Base-by-base conservation (phyloP, 2,888 invertebrate genomes). In the Dasypogon diadema region DNA sequence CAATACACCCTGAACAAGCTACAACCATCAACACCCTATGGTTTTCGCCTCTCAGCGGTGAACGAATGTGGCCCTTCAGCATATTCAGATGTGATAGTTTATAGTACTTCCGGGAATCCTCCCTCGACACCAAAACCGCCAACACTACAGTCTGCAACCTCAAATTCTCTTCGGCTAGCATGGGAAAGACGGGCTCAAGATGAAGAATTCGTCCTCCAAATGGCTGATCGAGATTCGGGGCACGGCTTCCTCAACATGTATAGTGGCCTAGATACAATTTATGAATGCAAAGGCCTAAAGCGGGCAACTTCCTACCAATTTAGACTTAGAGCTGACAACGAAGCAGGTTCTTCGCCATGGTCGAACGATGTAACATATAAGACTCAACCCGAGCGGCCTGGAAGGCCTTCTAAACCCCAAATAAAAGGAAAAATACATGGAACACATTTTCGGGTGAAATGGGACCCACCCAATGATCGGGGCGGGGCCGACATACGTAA, bases 361-460 rank as follows among this genome's bases (percentile, higher is more conserved):
- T 95, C 94, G 37, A 90, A 92, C 72, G 92, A 93, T 82, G 92
- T 95, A 18, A 86, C 88, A 74, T 95, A 92, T 85, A 89, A 90
- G 79, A 97, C 97, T 8, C 87, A 90, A 75, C 92, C 96, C 2
- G 95, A 94, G 82, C 87, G 91, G 76, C 97, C 96, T 2, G 89
- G 89, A 0, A 88, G 92, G 72, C 96, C 96, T 22, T 89, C 91
- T 6, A 91, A 93, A 80, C 95, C 94, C 2, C 85, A 89, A 78
- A 89, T 93, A 16, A 95, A 95, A 83, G 96, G 96, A 68, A 92
- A 93, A 83, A 90, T 94, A 54, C 93, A 94, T 85, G 91, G 95
- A 75, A 91, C 92, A 79, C 90, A 91, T 78, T 94, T 96, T 84
- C 91, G 91, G 80, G 89, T 95, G 78, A 90, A 91, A 81, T 97